These are phyloP conservation scores for Vireo altiloquus DNA, from an alignment of 2,113 vertebrate genomes.

Conservation along the genomic window DNA sequence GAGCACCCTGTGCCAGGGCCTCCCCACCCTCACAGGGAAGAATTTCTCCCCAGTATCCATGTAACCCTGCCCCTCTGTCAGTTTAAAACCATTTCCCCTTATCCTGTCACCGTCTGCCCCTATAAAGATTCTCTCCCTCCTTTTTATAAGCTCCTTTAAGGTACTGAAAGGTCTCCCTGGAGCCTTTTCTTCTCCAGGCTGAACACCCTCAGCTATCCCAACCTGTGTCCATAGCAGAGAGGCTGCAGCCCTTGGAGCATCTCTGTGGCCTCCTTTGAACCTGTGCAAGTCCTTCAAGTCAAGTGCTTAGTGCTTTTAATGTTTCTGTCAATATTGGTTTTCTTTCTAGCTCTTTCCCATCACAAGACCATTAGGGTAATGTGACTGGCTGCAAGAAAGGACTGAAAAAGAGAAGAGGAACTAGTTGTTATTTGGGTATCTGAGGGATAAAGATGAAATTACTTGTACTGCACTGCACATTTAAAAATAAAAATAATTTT, in stretches of 20 bases:
- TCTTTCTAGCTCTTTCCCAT: neutral
- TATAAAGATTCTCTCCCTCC: neutral
- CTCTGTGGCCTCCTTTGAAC: neutral
- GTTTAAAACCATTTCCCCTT: neutral
- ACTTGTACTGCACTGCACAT: neutral
- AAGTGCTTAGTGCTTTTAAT: neutral
- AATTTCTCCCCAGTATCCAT: neutral
- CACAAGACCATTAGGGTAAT: neutral
- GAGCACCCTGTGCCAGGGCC: neutral
- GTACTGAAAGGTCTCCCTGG: neutral
- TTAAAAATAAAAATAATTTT: neutral
- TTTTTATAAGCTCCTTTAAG: neutral
- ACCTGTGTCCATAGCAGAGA: neutral
- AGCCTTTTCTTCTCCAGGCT: neutral
- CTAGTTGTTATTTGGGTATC: neutral
- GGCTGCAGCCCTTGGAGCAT: neutral
- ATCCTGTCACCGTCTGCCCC: neutral
- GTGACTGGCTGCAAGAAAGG: neutral
- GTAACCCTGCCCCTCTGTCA: neutral
- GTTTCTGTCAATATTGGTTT: neutral
- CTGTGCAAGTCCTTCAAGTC: neutral
- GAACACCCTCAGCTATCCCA: neutral
- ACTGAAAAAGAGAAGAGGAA: neutral
- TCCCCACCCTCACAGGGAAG: accelerated
- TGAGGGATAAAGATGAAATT: neutral